phyloP scores from a whole-genome alignment of 2,113 vertebrate species.

The Anthoscopus minutus region DNA sequence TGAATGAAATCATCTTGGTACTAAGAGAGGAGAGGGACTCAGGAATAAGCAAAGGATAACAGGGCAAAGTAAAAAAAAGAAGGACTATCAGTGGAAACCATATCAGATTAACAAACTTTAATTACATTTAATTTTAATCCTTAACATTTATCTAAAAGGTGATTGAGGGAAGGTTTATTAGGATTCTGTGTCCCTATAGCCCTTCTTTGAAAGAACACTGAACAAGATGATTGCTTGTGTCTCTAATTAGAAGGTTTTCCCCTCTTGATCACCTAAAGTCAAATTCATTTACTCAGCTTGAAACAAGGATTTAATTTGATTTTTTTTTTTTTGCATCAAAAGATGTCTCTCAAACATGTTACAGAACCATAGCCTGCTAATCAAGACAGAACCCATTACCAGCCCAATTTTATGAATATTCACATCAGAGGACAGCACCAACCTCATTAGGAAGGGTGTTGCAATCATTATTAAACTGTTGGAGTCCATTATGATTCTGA shows the following conservation, averaged over 20 bases:
- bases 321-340: constrained; percentile 49
- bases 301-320: constrained; percentile 76
- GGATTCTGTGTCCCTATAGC: constrained; percentile 61
- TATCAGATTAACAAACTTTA: constrained; percentile 65
- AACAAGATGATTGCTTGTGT: constrained; percentile 57
- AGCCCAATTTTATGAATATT: constrained; percentile 45
- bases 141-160: constrained; percentile 71
- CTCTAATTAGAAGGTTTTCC: constrained; percentile 75
- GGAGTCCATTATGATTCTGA: constrained; percentile 50
- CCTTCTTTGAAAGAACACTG: constrained; percentile 62
- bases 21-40: neutral
- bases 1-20: neutral
- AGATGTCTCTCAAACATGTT: constrained; percentile 45
- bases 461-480: constrained; percentile 55
- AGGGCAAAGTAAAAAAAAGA: neutral
- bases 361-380: constrained; percentile 53
- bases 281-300: constrained; percentile 77
- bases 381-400: constrained; percentile 27
- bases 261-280: constrained; percentile 74
- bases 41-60: neutral
- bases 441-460: constrained; percentile 37
- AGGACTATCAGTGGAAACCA: neutral
- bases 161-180: constrained; percentile 64
- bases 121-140: constrained; percentile 72
- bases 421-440: constrained; percentile 43